Base-by-base conservation (phyloP, 2,797 vertebrate species). In the Pampus argenteus region DNA sequence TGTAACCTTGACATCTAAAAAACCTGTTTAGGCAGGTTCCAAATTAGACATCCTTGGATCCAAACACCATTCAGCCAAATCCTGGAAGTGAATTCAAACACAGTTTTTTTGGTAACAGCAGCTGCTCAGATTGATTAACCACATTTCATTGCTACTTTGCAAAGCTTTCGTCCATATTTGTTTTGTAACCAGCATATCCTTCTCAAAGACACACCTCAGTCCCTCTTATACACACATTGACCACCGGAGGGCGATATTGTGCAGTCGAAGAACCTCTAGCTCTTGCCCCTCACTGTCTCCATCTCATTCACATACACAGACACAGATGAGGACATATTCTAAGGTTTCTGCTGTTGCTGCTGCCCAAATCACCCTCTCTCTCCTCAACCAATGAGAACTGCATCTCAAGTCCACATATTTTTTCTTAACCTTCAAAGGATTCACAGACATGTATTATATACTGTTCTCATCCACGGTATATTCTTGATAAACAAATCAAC, bases 321-420 rank as follows among this genome's bases (percentile, higher is more conserved):
- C 70, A 66, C 42, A 75, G 29, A 71, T n/a, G 17, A 66, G 25
- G 58, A 66, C 63, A 60, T 42, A 63, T 77, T 77, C 69, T 70
- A 42, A 74, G 44, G 83, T 69, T 74, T 79, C 85, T 91, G 86
- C 83, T 90, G 78, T 80, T 91, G 81, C 84, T 89, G 87, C 88
- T 86, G 88, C 85, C 84, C 83, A 67, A 42, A 76, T 74, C 82
- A 66, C 80, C 63, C 83, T 88, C 85, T 85, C 86, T 67, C 86
- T 87, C 88, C 86, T 89, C 84, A 55, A 23, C 66, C 66, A 83
- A 6, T 67, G 57, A 76, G 62, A 76, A 47, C 60, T 65, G 74
- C 83, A 85, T 90, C 82, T 87, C 79, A 78, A 60, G 64, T 51
- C 45, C 66, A 57, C 57, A 8, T 58, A 14, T 29, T 31, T 50